Base-by-base conservation (phyloP, 2,113 vertebrate genomes). In the Seriola dumerili region DNA sequence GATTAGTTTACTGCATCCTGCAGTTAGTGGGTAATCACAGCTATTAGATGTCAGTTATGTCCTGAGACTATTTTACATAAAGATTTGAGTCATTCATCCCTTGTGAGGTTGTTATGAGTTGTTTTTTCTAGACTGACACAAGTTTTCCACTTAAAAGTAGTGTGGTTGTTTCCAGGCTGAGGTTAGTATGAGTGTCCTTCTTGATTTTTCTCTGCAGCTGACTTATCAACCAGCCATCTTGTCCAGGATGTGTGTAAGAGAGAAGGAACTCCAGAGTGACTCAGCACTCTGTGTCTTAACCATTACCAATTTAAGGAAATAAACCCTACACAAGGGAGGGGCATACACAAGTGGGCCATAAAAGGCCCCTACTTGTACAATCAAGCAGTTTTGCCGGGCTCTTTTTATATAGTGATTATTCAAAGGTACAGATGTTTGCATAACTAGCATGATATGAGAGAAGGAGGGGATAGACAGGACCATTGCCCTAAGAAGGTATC, bases 211-310 rank as follows among this genome's bases (percentile, higher is more conserved):
- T 66, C 64, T 72, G 52, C 61, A 42, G 61, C n/a, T 25, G 38
- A 72, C 17, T 62, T 40, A 44, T 69, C 4, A n/a, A 48, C 36
- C 55, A 68, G 72, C 48, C 84, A 73, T 65, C n/a, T 38, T 80
- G 61, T 83, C 55, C 70, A 75, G 81, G 79, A 80, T 67, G 82
- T 87, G 85, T 52, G 50, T 3, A 13, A 52, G 76, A 34, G 29
- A 80, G 50, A 61, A 36, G 46, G 23, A 59, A 36, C 44, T 68
- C 48, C 23, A 29, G 36, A 83, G 74, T 93, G 88, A 92, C 80
- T 91, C 92, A 81, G 84, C 85, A 13, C 17, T 63, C 44, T 84
- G 46, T 52, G 42, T 3, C 2, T 17, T 17, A 71, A 64, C 83
- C 0, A n/a, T 58, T 13, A 4, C 19, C 58, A 70, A 0, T 54